Evolutionary conservation across 2,797 vertebrate species (phyloP), one percentile per base, ranked within the genome.

Genomic region (Bryconaethiops microstoma): DNA sequence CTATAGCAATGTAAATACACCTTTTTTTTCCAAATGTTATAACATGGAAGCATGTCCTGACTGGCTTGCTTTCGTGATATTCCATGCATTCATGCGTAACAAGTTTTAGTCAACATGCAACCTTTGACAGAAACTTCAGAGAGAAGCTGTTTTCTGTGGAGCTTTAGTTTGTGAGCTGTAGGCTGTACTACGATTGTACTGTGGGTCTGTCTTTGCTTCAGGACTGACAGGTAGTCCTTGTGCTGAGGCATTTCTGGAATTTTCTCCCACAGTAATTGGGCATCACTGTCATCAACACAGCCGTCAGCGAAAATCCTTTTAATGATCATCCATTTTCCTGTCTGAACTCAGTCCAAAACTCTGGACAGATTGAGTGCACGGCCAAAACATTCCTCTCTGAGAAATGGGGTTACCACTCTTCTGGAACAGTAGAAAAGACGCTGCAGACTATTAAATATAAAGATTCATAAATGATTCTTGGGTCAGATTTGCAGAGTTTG

Each of bases 161-260:
- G 57, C 60, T 64, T 52, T 23, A 50, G 59, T 7, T 4, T 19
- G 60, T 65, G 40, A 64, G 59, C 69, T 72, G 23, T 50, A 63
- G 42, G 42, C 35, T 65, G 12, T 57, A 14, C 45, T 60, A 17
- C 14, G 8, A 57, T 25, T 57, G 39, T 25, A 5, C 60, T 16
- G 1, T 12, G 12, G 40, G 40, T 64, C 52, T 48, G 39, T 68
- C 6, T 5, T 35, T 35, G 52, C 35, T 60, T 40, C 39, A 4
- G 63, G 69, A 79, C 68, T 48, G 74, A 73, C 74, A 77, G 69
- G 69, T 77, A 62, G 48, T 54, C 59, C 60, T 10, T 74, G 48
- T 17, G 42, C 64, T 13, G 63, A 80, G 75, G 67, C 69, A 50
- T 63, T 74, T 81, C 71, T 70, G 78, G 78, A 82, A 77, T 77